Evolutionary conservation across 2,113 vertebrate species (phyloP).

Genomic region (Tapirus terrestris): DNA sequence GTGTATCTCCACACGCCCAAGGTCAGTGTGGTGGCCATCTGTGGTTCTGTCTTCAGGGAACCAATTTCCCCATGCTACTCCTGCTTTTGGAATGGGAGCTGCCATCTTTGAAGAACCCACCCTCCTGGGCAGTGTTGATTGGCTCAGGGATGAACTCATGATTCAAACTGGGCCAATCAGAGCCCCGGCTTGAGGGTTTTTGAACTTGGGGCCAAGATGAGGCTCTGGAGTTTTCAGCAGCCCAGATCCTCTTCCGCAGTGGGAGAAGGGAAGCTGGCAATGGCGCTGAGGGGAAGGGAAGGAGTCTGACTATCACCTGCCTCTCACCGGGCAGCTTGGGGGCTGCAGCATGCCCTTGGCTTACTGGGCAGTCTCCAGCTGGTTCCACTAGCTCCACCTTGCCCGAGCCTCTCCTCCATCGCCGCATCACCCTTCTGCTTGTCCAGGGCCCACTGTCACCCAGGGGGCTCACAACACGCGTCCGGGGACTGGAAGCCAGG

Average conservation of each 20-base stretch:
- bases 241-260: not conserved
- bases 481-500: not conserved
- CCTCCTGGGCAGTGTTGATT: not conserved
- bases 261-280: not conserved
- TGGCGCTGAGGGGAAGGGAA: not conserved
- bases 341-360: not conserved
- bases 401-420: not conserved
- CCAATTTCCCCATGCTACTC: not conserved
- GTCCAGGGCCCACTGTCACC: not conserved
- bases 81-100: not conserved
- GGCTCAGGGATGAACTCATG: not conserved
- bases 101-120: not conserved
- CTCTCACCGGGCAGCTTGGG: no score
- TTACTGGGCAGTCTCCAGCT: not conserved
- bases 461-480: not conserved
- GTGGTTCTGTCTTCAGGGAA: not conserved
- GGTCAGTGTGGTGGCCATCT: not conserved
- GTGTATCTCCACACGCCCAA: not conserved
- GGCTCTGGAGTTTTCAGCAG: not conserved
- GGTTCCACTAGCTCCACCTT: not conserved
- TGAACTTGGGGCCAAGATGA: not conserved
- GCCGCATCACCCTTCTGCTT: not conserved
- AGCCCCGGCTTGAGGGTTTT: constrained; percentile 3
- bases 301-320: not conserved
- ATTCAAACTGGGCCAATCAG: not conserved